Evolutionary conservation across 2,888 invertebrate genomes (phyloP), one percentile per base, ranked within the genome.

Genomic region (Drosophila falleni): DNA sequence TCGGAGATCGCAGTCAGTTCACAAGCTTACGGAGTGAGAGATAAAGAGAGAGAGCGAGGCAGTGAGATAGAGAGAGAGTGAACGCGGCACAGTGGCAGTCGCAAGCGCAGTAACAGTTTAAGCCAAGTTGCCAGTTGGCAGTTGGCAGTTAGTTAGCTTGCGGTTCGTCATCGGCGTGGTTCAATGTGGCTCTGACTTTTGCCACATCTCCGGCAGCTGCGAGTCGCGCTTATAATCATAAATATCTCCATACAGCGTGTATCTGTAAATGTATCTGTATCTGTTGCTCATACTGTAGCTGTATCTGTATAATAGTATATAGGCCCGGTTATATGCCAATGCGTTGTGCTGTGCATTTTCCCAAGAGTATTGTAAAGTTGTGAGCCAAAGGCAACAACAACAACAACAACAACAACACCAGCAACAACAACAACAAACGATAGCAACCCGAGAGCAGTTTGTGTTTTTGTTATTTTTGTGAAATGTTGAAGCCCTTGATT

Each of bases 401-500:
- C 64, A 31, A 16, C 53, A 49, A 23, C 66, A 42, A 16, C 61
- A 29, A 9, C 50, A 60, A 29, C 63, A 44, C 35, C 59, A 8
- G 2, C 63, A 47, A 41, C n/a, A n/a, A n/a, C n/a, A n/a, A n/a
- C n/a, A n/a, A n/a, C n/a, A n/a, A n/a, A 16, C 59, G 16, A 3
- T 39, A 41, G 26, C 66, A 51, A 54, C 50, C 61, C 51, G 56
- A 74, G 56, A 62, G 71, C 74, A 37, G 62, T 31, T 65, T 55
- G 65, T 61, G 37, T 67, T 65, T 51, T 59, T 60, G 58, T 44
- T 60, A 73, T 80, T 89, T 89, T 90, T 90, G 90, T 90, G 90
- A 90, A 90, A 90, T 89, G 89, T 82, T 81, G 87, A 74, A 90
- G 90, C 91, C 90, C 91, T 91, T 91, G 91, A 91, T 91, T 90